Conservation (phyloP, 2,113 vertebrate species). For the Platysternon megacephalum region DNA sequence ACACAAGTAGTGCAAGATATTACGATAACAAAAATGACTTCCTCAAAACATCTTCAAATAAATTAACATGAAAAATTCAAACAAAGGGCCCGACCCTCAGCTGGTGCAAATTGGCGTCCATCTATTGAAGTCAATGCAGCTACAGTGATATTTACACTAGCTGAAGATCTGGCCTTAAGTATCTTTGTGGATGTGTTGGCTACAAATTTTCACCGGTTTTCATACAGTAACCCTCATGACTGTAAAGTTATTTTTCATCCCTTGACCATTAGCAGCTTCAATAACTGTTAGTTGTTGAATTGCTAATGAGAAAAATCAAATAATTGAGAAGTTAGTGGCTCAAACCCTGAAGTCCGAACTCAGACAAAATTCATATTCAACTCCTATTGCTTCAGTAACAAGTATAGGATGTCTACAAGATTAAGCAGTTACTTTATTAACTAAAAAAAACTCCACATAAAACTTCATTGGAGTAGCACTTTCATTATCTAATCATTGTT, state of each 20-base stretch:
- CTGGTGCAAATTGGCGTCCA: rapidly evolving
- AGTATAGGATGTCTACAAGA: constrained; percentile 36
- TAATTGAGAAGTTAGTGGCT: constrained; percentile 42
- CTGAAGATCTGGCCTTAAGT: rapidly evolving
- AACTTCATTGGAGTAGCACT: not conserved
- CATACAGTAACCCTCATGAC: not conserved
- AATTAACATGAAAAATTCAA: not conserved
- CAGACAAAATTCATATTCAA: constrained; percentile 63
- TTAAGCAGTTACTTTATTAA: constrained; percentile 30
- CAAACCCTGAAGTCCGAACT: constrained; percentile 40
- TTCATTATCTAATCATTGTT: not conserved
- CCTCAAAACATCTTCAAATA: not conserved
- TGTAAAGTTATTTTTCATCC: constrained; percentile 41
- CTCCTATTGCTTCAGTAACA: constrained; percentile 50
- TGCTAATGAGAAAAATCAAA: constrained; percentile 64
- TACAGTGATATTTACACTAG: not conserved
- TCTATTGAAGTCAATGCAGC: rapidly evolving
- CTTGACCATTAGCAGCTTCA: not conserved
- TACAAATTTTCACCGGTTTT: constrained; percentile 31
- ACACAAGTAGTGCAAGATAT: not conserved
- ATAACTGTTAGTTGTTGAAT: constrained; percentile 39
- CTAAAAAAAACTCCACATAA: not conserved
- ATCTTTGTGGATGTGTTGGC: not conserved
- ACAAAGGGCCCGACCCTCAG: not conserved
- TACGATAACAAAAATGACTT: not conserved